These are phyloP conservation scores for Ridgeia piscesae DNA, from an alignment of 1,140 invertebrate genomes.

Conservation along the genomic window DNA sequence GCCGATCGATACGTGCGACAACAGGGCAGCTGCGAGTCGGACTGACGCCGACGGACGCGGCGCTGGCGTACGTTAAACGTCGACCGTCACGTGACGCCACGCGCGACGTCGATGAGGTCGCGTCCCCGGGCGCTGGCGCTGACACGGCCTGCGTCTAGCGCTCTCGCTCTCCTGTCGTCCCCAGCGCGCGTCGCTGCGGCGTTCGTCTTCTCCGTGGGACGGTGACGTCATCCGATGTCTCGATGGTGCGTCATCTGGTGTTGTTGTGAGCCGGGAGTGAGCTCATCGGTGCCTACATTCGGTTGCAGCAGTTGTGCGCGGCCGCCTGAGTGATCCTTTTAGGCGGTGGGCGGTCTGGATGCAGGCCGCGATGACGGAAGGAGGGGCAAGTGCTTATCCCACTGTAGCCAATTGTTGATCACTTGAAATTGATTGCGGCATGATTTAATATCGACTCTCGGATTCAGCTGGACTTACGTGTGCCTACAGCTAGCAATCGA, in stretches of 20 bases:
- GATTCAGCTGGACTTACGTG: too few species aligned
- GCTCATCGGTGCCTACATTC: neutral
- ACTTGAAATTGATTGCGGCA: too few species aligned
- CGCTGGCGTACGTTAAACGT: neutral
- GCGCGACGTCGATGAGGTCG: neutral
- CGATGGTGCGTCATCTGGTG: neutral
- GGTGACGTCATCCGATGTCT: neutral
- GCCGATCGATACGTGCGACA: neutral
- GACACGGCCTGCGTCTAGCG: neutral
- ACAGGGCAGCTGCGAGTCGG: neutral
- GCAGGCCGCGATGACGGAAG: neutral
- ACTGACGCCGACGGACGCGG: neutral
- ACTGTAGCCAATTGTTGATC: neutral
- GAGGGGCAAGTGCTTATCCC: neutral
- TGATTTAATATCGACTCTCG: neutral
- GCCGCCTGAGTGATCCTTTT: neutral
- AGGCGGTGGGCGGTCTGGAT: neutral
- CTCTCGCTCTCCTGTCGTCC: neutral
- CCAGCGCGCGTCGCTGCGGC: too few species aligned
- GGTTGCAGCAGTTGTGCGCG: neutral
- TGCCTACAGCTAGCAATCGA: too few species aligned
- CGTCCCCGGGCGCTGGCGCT: neutral
- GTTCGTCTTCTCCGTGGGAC: neutral
- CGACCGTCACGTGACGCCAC: neutral
- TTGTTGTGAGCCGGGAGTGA: neutral